These are phyloP conservation scores for Mycetomoellerius zeteki DNA, from an alignment of 1,140 invertebrate species.

Conservation along the genomic window DNA sequence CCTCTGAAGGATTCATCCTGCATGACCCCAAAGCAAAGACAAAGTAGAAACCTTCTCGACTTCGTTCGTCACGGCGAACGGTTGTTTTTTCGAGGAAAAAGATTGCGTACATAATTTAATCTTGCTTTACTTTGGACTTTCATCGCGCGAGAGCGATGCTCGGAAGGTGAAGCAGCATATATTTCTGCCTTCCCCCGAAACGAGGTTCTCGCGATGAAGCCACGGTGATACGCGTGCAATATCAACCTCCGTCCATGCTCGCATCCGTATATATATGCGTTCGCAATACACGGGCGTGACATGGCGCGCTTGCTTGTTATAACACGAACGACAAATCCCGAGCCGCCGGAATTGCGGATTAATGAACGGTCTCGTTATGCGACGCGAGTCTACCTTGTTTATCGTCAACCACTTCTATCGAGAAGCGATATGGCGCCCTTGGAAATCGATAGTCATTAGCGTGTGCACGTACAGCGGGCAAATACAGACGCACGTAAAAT, in stretches of 20 bases:
- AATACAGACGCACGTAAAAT: background rate
- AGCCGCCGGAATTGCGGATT: conserved; percentile 68
- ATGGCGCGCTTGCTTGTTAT: conserved; percentile 42
- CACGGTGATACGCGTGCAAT: background rate
- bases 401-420: conserved; percentile 37
- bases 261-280: background rate
- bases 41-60: background rate
- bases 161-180: background rate
- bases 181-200: background rate
- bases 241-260: background rate
- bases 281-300: background rate
- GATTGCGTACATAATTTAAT: conserved; percentile 51
- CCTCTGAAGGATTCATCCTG: conserved; percentile 16
- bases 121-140: conserved; percentile 21
- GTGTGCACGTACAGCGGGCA: conserved; percentile 7
- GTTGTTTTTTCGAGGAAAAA: background rate
- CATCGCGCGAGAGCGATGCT: background rate
- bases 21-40: background rate
- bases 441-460: conserved; percentile 68
- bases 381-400: conserved; percentile 61
- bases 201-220: conserved; percentile 8
- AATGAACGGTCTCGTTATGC: conserved; percentile 67
- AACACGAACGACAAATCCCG: conserved; percentile 71
- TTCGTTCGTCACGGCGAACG: background rate
- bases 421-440: conserved; percentile 14